These are phyloP conservation scores for Pangasius macronema DNA, from an alignment of 2,797 vertebrate species.

Conservation along the genomic window DNA sequence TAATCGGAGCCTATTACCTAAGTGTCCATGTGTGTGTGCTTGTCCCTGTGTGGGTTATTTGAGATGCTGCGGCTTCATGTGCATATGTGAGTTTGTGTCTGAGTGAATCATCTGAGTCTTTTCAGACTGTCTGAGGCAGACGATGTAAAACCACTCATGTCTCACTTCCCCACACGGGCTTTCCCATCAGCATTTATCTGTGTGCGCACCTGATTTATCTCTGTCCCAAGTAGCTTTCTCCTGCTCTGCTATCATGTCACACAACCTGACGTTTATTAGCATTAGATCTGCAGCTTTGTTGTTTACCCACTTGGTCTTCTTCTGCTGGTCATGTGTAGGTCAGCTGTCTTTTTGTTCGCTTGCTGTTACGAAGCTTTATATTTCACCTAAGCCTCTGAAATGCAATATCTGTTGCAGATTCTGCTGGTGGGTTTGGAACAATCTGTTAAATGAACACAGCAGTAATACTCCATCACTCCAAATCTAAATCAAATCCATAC, in stretches of 20 bases:
- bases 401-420: not conserved
- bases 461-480: not conserved
- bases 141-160: not conserved
- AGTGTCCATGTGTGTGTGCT: conserved; percentile 14
- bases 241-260: not conserved
- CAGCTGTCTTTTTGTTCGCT: not conserved
- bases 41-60: conserved; percentile 15
- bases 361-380: not conserved
- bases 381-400: not conserved
- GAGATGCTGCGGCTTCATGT: not conserved
- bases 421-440: not conserved
- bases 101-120: not conserved
- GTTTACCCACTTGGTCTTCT: not conserved
- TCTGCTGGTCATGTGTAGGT: conserved; percentile 22
- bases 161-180: not conserved
- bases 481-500: not conserved
- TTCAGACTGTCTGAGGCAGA: not conserved
- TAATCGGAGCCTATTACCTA: conserved; percentile 40
- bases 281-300: not conserved
- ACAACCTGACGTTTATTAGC: conserved; percentile 20
- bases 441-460: not conserved
- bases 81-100: conserved; percentile 13
- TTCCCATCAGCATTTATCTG: conserved; percentile 4
- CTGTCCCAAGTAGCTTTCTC: not conserved
- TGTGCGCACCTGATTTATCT: conserved; percentile 2